Evolutionary conservation across 2,113 vertebrate genomes (phyloP), one percentile per base, ranked within the genome.

Genomic region (Motacilla alba): DNA sequence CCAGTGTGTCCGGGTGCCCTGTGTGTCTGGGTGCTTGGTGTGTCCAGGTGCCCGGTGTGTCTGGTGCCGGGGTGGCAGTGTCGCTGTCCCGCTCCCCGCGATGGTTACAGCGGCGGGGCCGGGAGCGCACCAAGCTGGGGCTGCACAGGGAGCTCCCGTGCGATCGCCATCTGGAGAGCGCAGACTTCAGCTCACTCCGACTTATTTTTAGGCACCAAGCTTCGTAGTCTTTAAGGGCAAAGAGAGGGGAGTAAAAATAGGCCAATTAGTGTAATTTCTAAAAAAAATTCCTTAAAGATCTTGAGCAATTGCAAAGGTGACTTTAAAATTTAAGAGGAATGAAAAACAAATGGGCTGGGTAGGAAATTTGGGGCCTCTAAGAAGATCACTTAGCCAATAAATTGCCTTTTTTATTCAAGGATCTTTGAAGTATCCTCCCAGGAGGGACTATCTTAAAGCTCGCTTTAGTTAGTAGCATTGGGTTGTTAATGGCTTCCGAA

Each of bases 201-300:
- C 80, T 97, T 97, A 94, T 97, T 97, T 96, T 95, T 96, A 96
- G 96, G 96, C 94, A 96, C 89, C 93, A 92, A 95, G 95, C 68
- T 95, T 90, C 82, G 0, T 13, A 56, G 68, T 91, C 82, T 96
- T 91, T 96, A 53, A 97, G 87, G 94, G 94, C 87, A 83, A 94
- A 93, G 93, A 91, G 43, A 94, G 87, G 88, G 91, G 83, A 96
- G 87, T 94, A 96, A 96, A 97, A 97, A 97, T 96, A 96, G 91
- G 94, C 93, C 96, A 94, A 95, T 97, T 96, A 97, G 87, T 66
- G 69, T 90, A 59, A 96, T 96, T 97, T 95, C 89, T 92, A 59
- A 91, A 93, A 86, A 95, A 95, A 95, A 95, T 15, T 91, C 91
- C 91, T 96, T 91, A 35, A 95, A 96, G 88, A 96, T 94, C 93